Percentiles rank a stretch among this genome's conserved stretches.
phyloP scores from a whole-genome alignment of 2,797 vertebrate species.

The Acanthiza pusilla region DNA sequence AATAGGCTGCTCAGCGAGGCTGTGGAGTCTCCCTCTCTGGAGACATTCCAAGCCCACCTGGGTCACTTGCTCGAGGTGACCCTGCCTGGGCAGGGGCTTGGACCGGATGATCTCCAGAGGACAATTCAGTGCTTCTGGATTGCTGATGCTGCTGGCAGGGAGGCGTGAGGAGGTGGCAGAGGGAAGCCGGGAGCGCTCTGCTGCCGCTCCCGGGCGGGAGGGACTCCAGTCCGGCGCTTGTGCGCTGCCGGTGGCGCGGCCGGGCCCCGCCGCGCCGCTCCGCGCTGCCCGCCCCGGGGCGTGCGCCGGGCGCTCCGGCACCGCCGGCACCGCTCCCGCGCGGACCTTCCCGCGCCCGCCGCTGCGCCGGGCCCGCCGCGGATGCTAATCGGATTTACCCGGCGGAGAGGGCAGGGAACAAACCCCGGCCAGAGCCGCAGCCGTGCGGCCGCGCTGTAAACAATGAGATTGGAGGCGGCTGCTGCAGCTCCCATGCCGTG shows the following conservation, averaged over 20 bases:
- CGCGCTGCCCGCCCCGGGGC: background rate
- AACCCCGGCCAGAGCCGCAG: background rate
- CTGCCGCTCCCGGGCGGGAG: background rate
- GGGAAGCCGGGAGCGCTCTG: background rate
- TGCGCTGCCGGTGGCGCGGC: background rate
- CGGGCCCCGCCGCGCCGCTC: background rate
- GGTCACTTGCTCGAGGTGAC: background rate
- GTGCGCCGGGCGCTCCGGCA: background rate
- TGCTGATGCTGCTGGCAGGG: background rate
- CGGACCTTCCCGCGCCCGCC: background rate
- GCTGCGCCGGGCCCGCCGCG: background rate
- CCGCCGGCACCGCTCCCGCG: background rate
- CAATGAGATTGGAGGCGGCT: slow-evolving; percentile 17
- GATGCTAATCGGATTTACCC: background rate
- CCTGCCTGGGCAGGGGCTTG: background rate
- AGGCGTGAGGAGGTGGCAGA: accelerated
- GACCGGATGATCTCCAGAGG: background rate
- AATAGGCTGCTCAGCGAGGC: background rate
- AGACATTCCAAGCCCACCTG: background rate
- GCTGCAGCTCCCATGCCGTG: background rate
- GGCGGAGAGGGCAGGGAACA: background rate
- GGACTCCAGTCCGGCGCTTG: background rate
- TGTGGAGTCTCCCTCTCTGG: background rate
- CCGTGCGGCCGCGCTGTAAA: background rate
- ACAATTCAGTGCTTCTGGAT: background rate